Base-by-base conservation (phyloP, 92 coral and sea anemone genomes). In the Phenganax subtilis region DNA sequence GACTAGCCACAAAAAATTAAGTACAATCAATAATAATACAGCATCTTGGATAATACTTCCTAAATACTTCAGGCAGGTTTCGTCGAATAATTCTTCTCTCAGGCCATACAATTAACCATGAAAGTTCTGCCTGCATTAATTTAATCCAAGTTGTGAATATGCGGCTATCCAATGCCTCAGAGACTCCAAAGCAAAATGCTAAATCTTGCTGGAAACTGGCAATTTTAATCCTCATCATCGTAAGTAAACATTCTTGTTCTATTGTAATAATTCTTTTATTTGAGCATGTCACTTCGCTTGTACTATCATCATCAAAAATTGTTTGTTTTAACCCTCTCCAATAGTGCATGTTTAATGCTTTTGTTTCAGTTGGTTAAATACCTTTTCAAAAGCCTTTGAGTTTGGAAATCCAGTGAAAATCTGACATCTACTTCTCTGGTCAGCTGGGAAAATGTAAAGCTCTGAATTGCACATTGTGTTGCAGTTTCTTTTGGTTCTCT, bases 71-170 rank as follows among this genome's bases (percentile, higher is more conserved):
- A 51, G 81, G 82, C 29, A 74, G 69, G 17, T 16, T 83, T 83
- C 72, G 58, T 83, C 58, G 53, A 16, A 83, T 60, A 30, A 28
- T 60, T 10, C 29, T 31, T 65, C 88, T 79, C 30, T 70, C 73
- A 15, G 80, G 78, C 75, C 76, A 77, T 54, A 60, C 14, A 7
- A 79, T 79, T 1, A 85, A 47, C 85, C 85, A 85, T 25, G 53
- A 59, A 16, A 80, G 80, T 73, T 85, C 85, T 80, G 74, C 75
- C 3, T 68, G 57, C 85, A 73, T 80, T 47, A 80, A 66, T 25
- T 75, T 72, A 55, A 85, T 78, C 88, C 85, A 80, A 11, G 85
- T 81, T 53, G 82, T 81, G 29, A 86, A 86, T 62, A 79, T 73
- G 55, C 51, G 29, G 80, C 77, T 73, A 52, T 64, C 82, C 47